Percentiles rank a stretch among this genome's conserved stretches.
Evolutionary conservation across 2,797 vertebrate species (phyloP).

Genomic region (Micrastur ruficollis): DNA sequence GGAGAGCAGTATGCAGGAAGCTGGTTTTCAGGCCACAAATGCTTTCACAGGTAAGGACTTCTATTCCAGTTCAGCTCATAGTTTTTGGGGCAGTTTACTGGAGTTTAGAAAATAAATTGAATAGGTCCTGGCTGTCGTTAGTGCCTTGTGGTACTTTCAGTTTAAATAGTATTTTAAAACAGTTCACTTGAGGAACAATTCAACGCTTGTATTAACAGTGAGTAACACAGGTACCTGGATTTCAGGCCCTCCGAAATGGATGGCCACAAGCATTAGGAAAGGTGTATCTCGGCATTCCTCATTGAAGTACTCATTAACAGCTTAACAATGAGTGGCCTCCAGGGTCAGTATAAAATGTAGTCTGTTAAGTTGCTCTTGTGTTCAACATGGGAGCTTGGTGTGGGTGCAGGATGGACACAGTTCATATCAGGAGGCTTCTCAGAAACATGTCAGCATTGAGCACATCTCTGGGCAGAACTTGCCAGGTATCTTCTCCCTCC

Average conservation of each 20-base stretch:
- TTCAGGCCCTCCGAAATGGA: background rate
- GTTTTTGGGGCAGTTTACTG: background rate
- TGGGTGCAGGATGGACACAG: fast-evolving
- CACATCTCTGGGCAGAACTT: background rate
- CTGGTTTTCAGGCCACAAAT: slow-evolving; percentile 92
- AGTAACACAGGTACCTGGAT: background rate
- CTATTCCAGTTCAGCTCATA: background rate
- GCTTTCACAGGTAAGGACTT: slow-evolving; percentile 91
- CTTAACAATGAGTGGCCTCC: background rate
- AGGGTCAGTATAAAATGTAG: background rate
- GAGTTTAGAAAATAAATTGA: background rate
- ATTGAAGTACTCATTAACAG: background rate
- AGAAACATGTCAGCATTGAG: background rate
- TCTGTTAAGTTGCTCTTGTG: background rate
- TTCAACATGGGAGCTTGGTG: background rate
- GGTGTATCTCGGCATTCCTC: background rate
- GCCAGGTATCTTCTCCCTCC: background rate
- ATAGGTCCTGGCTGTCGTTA: background rate
- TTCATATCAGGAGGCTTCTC: background rate
- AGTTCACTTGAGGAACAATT: background rate
- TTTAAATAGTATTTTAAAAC: background rate
- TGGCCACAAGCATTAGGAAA: background rate
- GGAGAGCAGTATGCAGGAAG: slow-evolving; percentile 96
- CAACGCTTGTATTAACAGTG: background rate
- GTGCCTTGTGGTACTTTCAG: background rate